Evolutionary conservation across 2,888 invertebrate species (phyloP), one percentile per base, ranked within the genome.

Genomic region (Thecocarcelia acutangulata): DNA sequence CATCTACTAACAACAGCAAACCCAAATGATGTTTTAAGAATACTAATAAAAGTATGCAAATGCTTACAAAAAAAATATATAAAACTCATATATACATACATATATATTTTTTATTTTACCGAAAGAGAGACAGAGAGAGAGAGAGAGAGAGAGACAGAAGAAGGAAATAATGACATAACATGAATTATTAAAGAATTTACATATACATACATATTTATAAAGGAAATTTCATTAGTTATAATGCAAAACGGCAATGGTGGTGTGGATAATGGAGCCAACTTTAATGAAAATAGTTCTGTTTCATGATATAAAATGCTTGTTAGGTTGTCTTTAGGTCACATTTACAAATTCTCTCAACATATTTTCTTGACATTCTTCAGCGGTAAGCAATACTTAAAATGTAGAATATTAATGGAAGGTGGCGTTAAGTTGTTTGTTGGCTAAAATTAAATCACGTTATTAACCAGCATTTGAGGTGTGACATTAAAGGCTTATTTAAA

Each of bases 31-130:
- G 76, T 76, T 81, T 74, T 68, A 13, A 73, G 78, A 72, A 79
- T 73, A 73, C 72, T 73, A 72, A 76, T 63, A 75, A 44, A 69
- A 78, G 78, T 66, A 82, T 75, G 74, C 74, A 82, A 82, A 82
- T 78, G 46, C 78, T 82, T 81, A 63, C 33, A 0, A 42, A 72
- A 76, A 61, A 33, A 24, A 24, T 24, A 24, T 24, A 9, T 33
- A 33, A 33, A 33, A 33, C 5, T 8, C n/a, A n/a, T n/a, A n/a
- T n/a, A n/a, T n/a, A n/a, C n/a, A n/a, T n/a, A n/a, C n/a, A n/a
- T n/a, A 9, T 8, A 33, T 33, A 33, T n/a, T 19, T 24, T 37
- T 37, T 64, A 17, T 24, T 21, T 28, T n/a, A 48, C 8, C 9
- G 33, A 48, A 5, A 40, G n/a, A 13, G 4, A 17, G 15, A n/a